Conservation (phyloP, 1,140 invertebrate species). For the Tetramorium alpestre region DNA sequence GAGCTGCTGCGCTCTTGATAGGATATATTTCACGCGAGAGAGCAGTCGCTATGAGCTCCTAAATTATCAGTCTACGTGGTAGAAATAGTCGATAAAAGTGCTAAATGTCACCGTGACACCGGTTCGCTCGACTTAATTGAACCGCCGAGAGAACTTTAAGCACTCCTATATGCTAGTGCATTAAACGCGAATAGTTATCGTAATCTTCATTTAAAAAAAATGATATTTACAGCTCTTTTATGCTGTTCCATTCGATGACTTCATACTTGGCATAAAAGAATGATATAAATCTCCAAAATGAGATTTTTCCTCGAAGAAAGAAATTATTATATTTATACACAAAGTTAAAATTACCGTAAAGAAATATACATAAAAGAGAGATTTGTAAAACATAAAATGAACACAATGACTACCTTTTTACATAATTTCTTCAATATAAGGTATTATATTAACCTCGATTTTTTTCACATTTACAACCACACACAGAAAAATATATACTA, state of each 20-base stretch:
- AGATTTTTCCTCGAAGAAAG: neutral
- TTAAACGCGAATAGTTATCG: neutral
- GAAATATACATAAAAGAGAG: neutral
- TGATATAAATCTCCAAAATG: neutral
- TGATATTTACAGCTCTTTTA: neutral
- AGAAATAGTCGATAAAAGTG: slow-evolving; percentile 44
- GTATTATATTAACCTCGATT: neutral
- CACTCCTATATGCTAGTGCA: neutral
- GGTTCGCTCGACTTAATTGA: slow-evolving; percentile 18
- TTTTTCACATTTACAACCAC: neutral
- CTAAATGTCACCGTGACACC: slow-evolving; percentile 35
- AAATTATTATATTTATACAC: too few relatives aligned
- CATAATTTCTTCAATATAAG: neutral
- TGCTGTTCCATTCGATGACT: neutral
- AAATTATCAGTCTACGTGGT: slow-evolving; percentile 37
- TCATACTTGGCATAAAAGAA: neutral
- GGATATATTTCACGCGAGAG: slow-evolving; percentile 42
- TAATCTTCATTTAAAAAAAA: neutral
- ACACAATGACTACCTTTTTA: neutral
- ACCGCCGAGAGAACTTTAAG: neutral
- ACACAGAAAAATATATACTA: too few relatives aligned
- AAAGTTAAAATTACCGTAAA: neutral
- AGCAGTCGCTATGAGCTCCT: slow-evolving; percentile 20
- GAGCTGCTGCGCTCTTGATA: neutral
- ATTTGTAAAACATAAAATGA: neutral